Percentiles rank a stretch among this genome's conserved stretches.
These are phyloP conservation scores for Chaenodraco wilsoni DNA, from an alignment of 2,797 vertebrate species.

Conservation along the genomic window DNA sequence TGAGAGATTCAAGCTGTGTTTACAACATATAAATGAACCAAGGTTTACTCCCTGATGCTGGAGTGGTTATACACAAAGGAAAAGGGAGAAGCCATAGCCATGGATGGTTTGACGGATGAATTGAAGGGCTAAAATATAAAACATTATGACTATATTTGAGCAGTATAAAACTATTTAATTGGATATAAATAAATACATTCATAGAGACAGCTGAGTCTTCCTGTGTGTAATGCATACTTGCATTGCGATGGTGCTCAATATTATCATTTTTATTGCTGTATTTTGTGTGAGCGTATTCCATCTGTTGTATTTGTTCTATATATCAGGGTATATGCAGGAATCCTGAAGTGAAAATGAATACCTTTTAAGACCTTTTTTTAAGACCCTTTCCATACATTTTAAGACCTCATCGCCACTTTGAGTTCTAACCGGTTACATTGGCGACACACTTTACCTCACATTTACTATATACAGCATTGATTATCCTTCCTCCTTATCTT, in stretches of 20 bases:
- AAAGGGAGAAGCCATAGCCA: background rate
- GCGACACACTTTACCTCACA: no score
- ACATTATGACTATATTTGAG: background rate
- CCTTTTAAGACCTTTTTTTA: no score
- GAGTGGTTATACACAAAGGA: background rate
- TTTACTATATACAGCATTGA: no score
- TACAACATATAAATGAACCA: conserved; percentile 8
- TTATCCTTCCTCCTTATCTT: no score
- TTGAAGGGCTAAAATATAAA: background rate
- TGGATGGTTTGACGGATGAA: background rate
- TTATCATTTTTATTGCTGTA: background rate
- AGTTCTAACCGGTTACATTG: no score
- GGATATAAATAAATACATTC: background rate
- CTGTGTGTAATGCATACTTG: background rate
- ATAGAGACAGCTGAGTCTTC: background rate
- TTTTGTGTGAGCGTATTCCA: background rate
- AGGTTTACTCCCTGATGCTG: conserved; percentile 8
- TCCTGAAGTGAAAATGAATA: no score
- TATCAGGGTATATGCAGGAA: no score
- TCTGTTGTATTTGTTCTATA: no score
- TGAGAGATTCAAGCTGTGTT: conserved; percentile 9
- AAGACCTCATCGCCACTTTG: no score
- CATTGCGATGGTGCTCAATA: background rate
- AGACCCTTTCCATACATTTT: no score
- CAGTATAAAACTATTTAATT: background rate